Percentiles rank a stretch among this genome's conserved stretches.
phyloP scores from a whole-genome alignment of 2,113 vertebrate species.

The Rynchops niger region DNA sequence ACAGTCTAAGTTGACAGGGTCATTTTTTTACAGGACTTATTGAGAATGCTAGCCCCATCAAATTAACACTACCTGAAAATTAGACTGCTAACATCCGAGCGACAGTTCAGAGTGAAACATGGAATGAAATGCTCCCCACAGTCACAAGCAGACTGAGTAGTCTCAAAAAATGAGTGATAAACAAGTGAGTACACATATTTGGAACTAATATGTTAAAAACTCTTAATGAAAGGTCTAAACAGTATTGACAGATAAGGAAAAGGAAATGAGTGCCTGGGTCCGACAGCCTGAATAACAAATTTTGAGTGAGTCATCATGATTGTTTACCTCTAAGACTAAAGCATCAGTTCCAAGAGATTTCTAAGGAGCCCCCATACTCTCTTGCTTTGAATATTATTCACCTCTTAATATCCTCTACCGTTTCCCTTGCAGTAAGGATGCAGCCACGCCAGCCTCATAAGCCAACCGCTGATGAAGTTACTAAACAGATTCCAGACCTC shows the following conservation, averaged over 20 bases:
- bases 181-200: not conserved
- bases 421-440: not conserved
- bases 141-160: not conserved
- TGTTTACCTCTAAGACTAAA: conserved; percentile 38
- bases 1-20: not conserved
- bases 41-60: not conserved
- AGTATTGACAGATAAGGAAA: not conserved
- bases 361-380: not conserved
- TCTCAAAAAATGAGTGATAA: not conserved
- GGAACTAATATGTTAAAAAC: not conserved
- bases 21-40: fast-evolving
- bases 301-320: conserved; percentile 33
- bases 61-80: not conserved
- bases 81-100: not conserved
- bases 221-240: not conserved
- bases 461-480: not conserved
- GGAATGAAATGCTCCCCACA: not conserved
- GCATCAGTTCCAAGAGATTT: conserved; percentile 11
- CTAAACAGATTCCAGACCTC: not conserved
- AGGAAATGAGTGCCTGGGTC: conserved; percentile 39
- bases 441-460: not conserved
- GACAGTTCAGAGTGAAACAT: not conserved
- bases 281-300: conserved; percentile 22
- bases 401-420: not conserved
- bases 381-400: not conserved